Evolutionary conservation across 2,113 vertebrate genomes (phyloP), one percentile per base, ranked within the genome.

Genomic region (Cochlearius cochlearius): DNA sequence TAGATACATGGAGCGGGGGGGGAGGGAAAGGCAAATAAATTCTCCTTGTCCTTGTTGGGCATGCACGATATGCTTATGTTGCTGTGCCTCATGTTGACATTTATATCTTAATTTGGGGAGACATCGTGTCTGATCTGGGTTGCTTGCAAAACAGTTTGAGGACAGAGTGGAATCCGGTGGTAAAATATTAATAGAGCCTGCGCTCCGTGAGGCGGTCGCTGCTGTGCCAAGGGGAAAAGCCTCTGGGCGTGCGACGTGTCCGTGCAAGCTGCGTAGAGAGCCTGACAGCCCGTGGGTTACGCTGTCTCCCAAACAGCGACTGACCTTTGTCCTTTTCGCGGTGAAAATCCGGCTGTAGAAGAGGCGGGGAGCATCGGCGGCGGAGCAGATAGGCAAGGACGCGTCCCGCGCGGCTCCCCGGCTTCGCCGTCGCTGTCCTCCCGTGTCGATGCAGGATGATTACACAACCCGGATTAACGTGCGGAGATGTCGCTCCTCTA

Each of bases 161-260:
- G 72, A 81, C 81, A 47, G 45, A 71, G 43, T 29, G 68, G 85
- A 82, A 89, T 87, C 69, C 1, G 9, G 62, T 86, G 78, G 66
- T 94, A 85, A 96, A 93, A 88, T 71, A 81, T 75, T 79, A 96
- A 63, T 77, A 90, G 74, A 90, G 59, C 67, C 64, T 26, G 69
- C 0, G 11, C 83, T 88, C 90, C 2, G 1, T 12, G 59, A 64
- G 62, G 56, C 43, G 0, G 38, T 77, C 3, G 1, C 59, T 4
- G 21, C 85, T 27, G 47, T 89, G 76, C 86, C 69, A 8, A 62
- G 74, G 74, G 94, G 56, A 36, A 9, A 6, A 89, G 66, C 66
- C 94, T 79, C 77, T 27, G 47, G 62, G 79, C 7, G 10, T 19
- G 63, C 6, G 7, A 11, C 1, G 18, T 22, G 91, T 67, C n/a